Percentiles rank a stretch among this genome's conserved stretches.
These are phyloP conservation scores for Trichopoda pennipes DNA, from an alignment of 2,888 invertebrate species.

Conservation along the genomic window DNA sequence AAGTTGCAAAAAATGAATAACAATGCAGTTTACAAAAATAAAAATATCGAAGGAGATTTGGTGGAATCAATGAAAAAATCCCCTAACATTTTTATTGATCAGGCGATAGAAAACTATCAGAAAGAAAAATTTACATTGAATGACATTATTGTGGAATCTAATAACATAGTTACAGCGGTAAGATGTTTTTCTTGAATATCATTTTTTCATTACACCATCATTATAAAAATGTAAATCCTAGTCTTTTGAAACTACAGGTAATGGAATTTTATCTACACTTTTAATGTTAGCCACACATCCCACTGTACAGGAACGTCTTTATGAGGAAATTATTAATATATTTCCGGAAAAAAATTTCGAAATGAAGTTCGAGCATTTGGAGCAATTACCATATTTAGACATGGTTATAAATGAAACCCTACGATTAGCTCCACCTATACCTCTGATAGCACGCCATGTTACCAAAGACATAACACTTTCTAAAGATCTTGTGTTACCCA, in stretches of 20 bases:
- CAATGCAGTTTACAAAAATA: rapidly evolving
- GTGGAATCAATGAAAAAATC: conserved; percentile 60
- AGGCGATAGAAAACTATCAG: conserved; percentile 69
- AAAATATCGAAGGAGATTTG: background rate
- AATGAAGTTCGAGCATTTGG: conserved; percentile 66
- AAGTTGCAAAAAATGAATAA: background rate
- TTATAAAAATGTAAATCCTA: conserved; percentile 1
- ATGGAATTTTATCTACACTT: conserved; percentile 60
- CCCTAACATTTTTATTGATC: conserved; percentile 71
- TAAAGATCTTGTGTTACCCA: conserved; percentile 68
- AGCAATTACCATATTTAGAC: conserved; percentile 72
- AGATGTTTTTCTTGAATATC: conserved; percentile 44
- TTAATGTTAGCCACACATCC: conserved; percentile 71
- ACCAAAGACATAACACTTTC: conserved; percentile 61
- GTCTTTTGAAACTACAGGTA: conserved; percentile 71
- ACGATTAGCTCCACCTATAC: conserved; percentile 70
- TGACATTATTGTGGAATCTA: conserved; percentile 70
- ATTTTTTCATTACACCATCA: background rate
- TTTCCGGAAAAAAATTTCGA: conserved; percentile 69
- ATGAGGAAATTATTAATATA: conserved; percentile 64
- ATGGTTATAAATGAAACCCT: conserved; percentile 72
- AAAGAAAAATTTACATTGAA: conserved; percentile 65
- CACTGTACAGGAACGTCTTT: conserved; percentile 67
- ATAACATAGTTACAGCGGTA: conserved; percentile 70
- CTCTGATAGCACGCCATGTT: conserved; percentile 70